Percentiles rank a stretch among this genome's conserved stretches.
These are phyloP conservation scores for Crocallis elinguaria DNA, from an alignment of 2,888 invertebrate species.

Conservation along the genomic window DNA sequence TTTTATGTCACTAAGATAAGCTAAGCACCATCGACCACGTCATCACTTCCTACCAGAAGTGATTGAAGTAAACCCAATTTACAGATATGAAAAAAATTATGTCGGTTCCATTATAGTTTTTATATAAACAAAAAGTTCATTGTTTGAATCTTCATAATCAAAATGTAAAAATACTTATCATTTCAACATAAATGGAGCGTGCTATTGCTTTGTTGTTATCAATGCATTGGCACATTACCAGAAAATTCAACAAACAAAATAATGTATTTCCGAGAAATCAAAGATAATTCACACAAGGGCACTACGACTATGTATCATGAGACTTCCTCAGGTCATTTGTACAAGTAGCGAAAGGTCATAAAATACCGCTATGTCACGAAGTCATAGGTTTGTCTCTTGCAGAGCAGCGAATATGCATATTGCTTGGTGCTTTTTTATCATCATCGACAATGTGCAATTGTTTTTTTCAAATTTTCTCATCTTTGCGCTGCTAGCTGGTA, in stretches of 20 bases:
- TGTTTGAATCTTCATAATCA: conserved; percentile 2
- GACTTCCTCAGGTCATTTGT: neutral
- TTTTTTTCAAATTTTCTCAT: too few species aligned
- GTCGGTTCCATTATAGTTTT: too few species aligned
- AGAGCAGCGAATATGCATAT: too few species aligned
- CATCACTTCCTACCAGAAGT: too few species aligned
- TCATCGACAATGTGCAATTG: too few species aligned
- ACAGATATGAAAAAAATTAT: too few species aligned
- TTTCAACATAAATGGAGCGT: conserved; percentile 17
- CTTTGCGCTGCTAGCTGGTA: too few species aligned
- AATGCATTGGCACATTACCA: conserved; percentile 15
- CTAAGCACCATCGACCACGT: too few species aligned
- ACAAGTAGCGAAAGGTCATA: neutral
- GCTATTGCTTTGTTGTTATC: conserved; percentile 20
- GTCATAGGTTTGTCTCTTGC: too few species aligned
- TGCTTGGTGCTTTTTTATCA: too few species aligned
- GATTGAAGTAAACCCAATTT: too few species aligned
- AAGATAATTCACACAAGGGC: neutral
- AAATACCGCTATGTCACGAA: neutral
- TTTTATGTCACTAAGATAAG: too few species aligned
- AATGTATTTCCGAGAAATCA: conserved; percentile 16
- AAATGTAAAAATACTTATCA: conserved; percentile 20
- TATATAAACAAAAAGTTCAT: conserved; percentile 4
- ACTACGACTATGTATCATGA: conserved; percentile 1
- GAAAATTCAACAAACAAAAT: conserved; percentile 14